Conservation (phyloP, 2,113 vertebrate genomes). For the Hippocampus abdominalis region DNA sequence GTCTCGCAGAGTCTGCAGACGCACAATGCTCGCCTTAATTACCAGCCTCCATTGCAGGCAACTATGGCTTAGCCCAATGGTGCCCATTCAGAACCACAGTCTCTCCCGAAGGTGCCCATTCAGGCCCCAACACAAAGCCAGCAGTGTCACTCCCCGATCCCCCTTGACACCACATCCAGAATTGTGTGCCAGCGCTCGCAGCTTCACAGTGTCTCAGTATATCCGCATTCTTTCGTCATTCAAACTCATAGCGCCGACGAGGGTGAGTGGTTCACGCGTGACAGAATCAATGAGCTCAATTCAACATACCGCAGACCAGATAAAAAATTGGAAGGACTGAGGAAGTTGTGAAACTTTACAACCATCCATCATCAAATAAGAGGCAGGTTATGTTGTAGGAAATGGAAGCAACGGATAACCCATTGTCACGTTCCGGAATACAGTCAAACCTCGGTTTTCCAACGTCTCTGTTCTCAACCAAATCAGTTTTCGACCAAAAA, state of each 20-base stretch:
- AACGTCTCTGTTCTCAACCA: too few species aligned
- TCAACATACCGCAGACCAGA: not conserved
- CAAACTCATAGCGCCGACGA: constrained; percentile 17
- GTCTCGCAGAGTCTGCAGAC: constrained; percentile 68
- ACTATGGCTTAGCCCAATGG: constrained; percentile 69
- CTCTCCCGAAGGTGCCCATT: constrained; percentile 68
- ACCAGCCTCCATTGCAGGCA: constrained; percentile 69
- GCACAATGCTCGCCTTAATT: constrained; percentile 75
- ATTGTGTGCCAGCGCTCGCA: constrained; percentile 50
- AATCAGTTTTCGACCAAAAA: too few species aligned
- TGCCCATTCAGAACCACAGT: constrained; percentile 63
- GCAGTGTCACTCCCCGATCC: constrained; percentile 65
- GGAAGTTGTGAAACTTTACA: not conserved
- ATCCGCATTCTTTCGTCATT: constrained; percentile 32
- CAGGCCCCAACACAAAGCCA: constrained; percentile 60
- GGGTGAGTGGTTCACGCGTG: constrained; percentile 24
- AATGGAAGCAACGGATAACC: not conserved
- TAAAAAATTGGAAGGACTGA: not conserved
- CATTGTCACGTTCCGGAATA: too few species aligned
- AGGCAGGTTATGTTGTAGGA: not conserved
- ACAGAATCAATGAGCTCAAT: constrained; percentile 27
- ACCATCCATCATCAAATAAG: not conserved
- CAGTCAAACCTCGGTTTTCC: too few species aligned
- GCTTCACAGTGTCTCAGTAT: constrained; percentile 47
- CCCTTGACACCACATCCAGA: constrained; percentile 57